These are phyloP conservation scores for Drosophila kokeensis DNA, from an alignment of 2,888 invertebrate species.

Conservation along the genomic window DNA sequence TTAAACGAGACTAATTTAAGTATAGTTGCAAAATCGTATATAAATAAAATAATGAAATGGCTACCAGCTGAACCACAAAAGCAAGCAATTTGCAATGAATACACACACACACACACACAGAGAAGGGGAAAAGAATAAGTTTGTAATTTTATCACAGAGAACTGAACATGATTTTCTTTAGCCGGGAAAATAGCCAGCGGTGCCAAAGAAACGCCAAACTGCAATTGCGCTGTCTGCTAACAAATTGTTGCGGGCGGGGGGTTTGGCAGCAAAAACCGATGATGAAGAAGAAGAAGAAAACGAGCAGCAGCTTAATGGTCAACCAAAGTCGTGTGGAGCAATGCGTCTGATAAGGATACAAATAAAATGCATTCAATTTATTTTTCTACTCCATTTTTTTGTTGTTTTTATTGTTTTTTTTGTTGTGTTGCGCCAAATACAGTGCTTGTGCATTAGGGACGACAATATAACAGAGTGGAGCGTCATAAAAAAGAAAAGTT, in stretches of 20 bases:
- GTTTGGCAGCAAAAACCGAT: background rate
- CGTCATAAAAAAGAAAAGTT: slow-evolving; percentile 45
- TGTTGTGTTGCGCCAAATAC: slow-evolving; percentile 10
- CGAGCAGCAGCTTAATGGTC: slow-evolving; percentile 33
- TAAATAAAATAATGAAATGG: background rate
- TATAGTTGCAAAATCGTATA: background rate
- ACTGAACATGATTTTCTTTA: slow-evolving; percentile 51
- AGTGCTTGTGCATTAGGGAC: slow-evolving; percentile 44
- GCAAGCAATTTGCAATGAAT: background rate
- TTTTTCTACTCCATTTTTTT: slow-evolving; percentile 14
- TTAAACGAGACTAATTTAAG: background rate
- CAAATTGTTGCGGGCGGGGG: slow-evolving; percentile 48
- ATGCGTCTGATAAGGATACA: slow-evolving; percentile 65
- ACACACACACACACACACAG: background rate
- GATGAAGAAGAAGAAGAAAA: background rate
- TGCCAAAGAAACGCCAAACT: slow-evolving; percentile 39
- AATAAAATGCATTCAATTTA: slow-evolving; percentile 68
- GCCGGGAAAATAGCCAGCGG: background rate
- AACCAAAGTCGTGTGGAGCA: slow-evolving; percentile 23
- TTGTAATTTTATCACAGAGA: slow-evolving; percentile 37
- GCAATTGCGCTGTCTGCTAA: slow-evolving; percentile 70
- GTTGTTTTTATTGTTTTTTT: too few relatives aligned
- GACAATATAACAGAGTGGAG: slow-evolving; percentile 40
- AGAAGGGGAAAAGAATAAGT: slow-evolving; percentile 1
- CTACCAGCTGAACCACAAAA: background rate